Conservation (phyloP, 2,113 vertebrate species). For the Trogon melanurus region DNA sequence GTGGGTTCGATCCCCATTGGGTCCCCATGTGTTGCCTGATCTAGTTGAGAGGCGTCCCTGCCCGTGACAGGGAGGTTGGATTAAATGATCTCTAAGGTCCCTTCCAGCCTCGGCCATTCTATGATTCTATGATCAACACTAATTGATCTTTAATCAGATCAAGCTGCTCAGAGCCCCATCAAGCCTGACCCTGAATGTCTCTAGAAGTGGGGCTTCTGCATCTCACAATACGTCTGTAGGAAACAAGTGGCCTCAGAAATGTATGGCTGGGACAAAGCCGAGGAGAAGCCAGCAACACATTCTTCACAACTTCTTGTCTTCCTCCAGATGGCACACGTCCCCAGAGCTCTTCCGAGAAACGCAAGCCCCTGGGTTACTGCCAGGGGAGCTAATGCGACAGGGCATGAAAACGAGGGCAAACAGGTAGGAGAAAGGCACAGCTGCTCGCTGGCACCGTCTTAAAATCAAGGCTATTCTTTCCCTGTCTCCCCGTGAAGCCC, state of each 20-base stretch:
- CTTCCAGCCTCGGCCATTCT: no score
- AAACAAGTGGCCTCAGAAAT: background rate
- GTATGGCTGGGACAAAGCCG: background rate
- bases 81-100: no score
- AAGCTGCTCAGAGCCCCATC: no score
- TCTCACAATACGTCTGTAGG: fast-evolving
- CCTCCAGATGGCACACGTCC: background rate
- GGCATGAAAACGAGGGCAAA: background rate
- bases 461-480: conserved; percentile 73
- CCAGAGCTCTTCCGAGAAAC: background rate
- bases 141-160: no score
- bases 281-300: background rate
- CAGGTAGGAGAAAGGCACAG: conserved; percentile 70
- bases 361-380: background rate
- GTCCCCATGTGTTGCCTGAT: no score
- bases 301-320: background rate
- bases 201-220: background rate
- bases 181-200: no score
- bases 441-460: conserved; percentile 40
- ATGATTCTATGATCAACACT: no score
- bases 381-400: background rate
- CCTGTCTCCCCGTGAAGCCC: background rate
- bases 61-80: no score
- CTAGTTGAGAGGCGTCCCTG: no score
- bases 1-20: no score